Conservation (phyloP, 2,888 invertebrate species). For the Gibbula magus region DNA sequence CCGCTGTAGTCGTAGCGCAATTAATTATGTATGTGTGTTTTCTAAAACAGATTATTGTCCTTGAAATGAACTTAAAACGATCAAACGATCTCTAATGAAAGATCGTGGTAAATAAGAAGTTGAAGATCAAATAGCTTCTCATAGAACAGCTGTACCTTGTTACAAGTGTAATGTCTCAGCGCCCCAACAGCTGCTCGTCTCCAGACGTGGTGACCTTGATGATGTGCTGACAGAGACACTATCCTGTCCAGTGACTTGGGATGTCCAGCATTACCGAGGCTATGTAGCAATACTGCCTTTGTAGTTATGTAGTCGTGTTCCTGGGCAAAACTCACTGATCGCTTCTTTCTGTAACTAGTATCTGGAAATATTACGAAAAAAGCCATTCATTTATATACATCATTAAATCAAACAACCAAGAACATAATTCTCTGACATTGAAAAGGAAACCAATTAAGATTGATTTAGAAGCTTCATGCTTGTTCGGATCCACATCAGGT, state of each 20-base stretch:
- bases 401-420: no score
- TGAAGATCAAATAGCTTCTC: background rate
- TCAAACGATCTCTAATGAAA: background rate
- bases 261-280: slow-evolving; percentile 56
- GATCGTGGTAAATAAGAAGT: background rate
- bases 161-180: slow-evolving; percentile 51
- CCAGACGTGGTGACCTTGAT: slow-evolving; percentile 48
- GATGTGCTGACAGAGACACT: slow-evolving; percentile 49
- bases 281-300: slow-evolving; percentile 53
- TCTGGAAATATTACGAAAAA: background rate
- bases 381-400: no score
- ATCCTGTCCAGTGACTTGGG: slow-evolving; percentile 49
- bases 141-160: slow-evolving; percentile 39
- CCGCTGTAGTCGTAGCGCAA: no score
- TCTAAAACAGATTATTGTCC: no score
- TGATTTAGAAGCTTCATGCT: no score
- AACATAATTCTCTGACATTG: no score
- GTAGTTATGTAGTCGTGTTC: slow-evolving; percentile 43
- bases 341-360: slow-evolving; percentile 22
- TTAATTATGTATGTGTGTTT: no score
- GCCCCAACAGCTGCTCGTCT: slow-evolving; percentile 53
- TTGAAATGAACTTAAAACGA: background rate
- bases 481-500: no score
- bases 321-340: slow-evolving; percentile 34
- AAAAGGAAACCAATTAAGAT: no score